A percentile compares a stretch with the other conserved stretches of the same genome.
These are phyloP conservation scores for Cataglyphis rosenhaueri DNA, from an alignment of 2,888 invertebrate species.

Conservation along the genomic window DNA sequence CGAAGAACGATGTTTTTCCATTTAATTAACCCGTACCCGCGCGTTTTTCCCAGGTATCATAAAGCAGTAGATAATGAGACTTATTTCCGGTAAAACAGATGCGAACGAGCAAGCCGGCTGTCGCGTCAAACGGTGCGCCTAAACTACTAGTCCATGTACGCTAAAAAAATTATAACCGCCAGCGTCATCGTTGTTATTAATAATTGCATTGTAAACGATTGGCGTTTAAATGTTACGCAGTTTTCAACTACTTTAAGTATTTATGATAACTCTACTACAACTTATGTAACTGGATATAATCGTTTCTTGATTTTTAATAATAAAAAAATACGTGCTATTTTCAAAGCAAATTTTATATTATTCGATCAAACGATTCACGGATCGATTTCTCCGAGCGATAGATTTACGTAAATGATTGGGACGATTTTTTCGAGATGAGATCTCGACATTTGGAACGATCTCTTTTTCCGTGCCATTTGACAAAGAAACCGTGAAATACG, in stretches of 20 bases:
- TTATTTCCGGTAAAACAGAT: constrained; percentile 74
- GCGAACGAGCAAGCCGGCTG: constrained; percentile 61
- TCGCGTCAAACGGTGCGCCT: constrained; percentile 55
- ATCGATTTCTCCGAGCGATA: not conserved
- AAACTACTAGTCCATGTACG: constrained; percentile 52
- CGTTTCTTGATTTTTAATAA: not conserved
- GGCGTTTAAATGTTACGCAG: constrained; percentile 21
- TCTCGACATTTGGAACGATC: constrained; percentile 33
- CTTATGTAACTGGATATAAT: not conserved
- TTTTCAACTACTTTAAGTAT: not conserved
- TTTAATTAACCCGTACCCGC: constrained; percentile 71
- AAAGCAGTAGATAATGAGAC: constrained; percentile 67
- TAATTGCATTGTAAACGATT: constrained; percentile 31
- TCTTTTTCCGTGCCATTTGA: constrained; percentile 68
- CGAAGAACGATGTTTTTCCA: constrained; percentile 64
- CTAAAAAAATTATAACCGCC: constrained; percentile 34
- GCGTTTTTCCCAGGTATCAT: constrained; percentile 55
- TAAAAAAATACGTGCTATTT: not conserved
- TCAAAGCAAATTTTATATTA: not conserved
- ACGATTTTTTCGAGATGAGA: constrained; percentile 40
- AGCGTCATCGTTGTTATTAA: constrained; percentile 9
- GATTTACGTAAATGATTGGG: constrained; percentile 37
- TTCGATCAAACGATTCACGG: not conserved
- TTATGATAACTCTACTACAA: not conserved
- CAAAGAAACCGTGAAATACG: constrained; percentile 71